Evolutionary conservation across 2,113 vertebrate genomes (phyloP), one percentile per base, ranked within the genome.

Genomic region (Addax nasomaculatus): DNA sequence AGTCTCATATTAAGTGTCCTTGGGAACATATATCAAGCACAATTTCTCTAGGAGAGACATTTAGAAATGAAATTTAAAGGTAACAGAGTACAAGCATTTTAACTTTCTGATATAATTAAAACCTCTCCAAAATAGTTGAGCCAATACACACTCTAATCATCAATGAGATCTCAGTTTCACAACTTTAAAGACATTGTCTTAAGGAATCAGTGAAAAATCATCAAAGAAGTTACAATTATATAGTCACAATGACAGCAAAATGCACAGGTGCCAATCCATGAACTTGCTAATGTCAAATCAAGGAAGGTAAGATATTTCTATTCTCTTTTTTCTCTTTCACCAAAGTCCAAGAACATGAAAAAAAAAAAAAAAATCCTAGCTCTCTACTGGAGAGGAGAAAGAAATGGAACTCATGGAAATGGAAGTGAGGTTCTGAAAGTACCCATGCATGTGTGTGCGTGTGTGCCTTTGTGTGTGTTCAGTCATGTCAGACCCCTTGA

Each of bases 31-130:
- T 90, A 3, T 85, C 39, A 93, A 9, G 85, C n/a, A 94, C 19
- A 25, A 7, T 83, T 91, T 91, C 39, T 85, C 16, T 62, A 84
- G 19, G 2, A 3, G 25, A 93, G 58, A 92, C 15, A 43, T 10
- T 95, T 79, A 89, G 57, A 89, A 90, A 92, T 90, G 33, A 85
- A 76, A 95, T 90, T 39, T 89, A 94, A 94, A 96, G 25, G 30
- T 91, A 70, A 93, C 8, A 29, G 9, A 96, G 6, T 43, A 57
- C 6, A 33, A 55, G 19, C 2, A 73, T 96, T 94, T 55, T 90
- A 47, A 45, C 2, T 33, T 84, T 85, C 27, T 55, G 27, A 0
- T 88, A 55, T 80, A 91, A 81, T 87, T 83, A 89, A 96, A 93
- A 57, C 49, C 5, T 89, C 29, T 86, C 49, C 23, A 89, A 96